Percentiles rank a stretch among this genome's conserved stretches.
Evolutionary conservation across 1,140 invertebrate genomes (phyloP).

Genomic region (Solenopsis invicta): DNA sequence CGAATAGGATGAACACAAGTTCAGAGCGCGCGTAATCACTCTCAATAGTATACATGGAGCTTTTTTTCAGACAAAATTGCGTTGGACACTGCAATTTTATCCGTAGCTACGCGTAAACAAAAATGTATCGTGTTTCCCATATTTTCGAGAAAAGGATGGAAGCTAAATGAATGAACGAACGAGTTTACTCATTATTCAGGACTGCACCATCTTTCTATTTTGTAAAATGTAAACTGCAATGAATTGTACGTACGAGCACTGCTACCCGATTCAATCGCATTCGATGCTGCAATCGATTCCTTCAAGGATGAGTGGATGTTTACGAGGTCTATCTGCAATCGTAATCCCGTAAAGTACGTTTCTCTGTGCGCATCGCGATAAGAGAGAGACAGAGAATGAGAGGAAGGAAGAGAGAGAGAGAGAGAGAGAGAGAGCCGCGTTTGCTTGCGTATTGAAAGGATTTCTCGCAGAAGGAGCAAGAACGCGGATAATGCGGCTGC

Average conservation of each 20-base stretch:
- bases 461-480: neutral
- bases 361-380: constrained; percentile 24
- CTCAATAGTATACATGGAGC: too few relatives aligned
- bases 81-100: neutral
- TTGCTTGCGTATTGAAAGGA: constrained; percentile 36
- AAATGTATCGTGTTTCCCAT: neutral
- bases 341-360: constrained; percentile 53
- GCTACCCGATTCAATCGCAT: constrained; percentile 39
- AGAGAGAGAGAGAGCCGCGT: neutral
- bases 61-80: neutral
- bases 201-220: neutral
- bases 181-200: neutral
- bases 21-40: neutral
- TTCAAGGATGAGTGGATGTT: constrained; percentile 59
- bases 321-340: constrained; percentile 32
- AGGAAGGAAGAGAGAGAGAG: neutral
- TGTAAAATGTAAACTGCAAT: neutral
- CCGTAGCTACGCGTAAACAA: neutral
- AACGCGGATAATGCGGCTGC: constrained; percentile 27
- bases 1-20: neutral
- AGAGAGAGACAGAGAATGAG: neutral
- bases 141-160: neutral
- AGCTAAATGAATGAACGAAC: neutral
- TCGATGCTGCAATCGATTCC: constrained; percentile 29
- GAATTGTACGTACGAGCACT: neutral